Evolutionary conservation across 2,797 vertebrate genomes (phyloP).

Genomic region (Oreonectes daqikongensis): DNA sequence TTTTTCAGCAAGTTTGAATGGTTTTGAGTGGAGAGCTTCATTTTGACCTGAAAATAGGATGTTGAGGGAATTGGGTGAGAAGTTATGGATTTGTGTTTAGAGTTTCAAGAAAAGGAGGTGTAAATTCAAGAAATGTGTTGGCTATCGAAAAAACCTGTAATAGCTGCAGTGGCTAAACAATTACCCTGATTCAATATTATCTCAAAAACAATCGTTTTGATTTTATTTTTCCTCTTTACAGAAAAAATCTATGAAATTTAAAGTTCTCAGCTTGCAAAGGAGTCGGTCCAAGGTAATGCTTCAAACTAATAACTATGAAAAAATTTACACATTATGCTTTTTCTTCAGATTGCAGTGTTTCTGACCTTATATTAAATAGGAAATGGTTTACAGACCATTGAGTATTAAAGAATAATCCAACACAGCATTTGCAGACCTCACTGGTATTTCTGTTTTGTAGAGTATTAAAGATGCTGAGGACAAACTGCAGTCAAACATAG

Average conservation of each 20-base stretch:
- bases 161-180: too few species aligned
- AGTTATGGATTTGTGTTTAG: too few species aligned
- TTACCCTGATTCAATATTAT: too few species aligned
- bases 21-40: too few species aligned
- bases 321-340: too few species aligned
- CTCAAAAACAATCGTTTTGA: not conserved
- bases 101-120: too few species aligned
- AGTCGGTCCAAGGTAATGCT: slow-evolving; percentile 46
- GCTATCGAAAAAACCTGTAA: too few species aligned
- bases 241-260: slow-evolving; percentile 47
- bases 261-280: slow-evolving; percentile 3
- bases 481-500: not conserved
- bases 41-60: too few species aligned
- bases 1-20: too few species aligned
- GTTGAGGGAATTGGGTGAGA: too few species aligned
- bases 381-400: not conserved
- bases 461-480: not conserved
- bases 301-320: not conserved
- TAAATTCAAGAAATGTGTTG: too few species aligned
- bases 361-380: not conserved
- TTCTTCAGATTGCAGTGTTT: not conserved
- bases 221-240: slow-evolving; percentile 20
- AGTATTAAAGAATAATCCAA: not conserved
- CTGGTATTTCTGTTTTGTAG: not conserved
- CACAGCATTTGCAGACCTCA: not conserved